Percentiles rank a stretch among this genome's conserved stretches.
Conservation (phyloP, 1,140 invertebrate genomes). For the Meloidogyne exigua region DNA sequence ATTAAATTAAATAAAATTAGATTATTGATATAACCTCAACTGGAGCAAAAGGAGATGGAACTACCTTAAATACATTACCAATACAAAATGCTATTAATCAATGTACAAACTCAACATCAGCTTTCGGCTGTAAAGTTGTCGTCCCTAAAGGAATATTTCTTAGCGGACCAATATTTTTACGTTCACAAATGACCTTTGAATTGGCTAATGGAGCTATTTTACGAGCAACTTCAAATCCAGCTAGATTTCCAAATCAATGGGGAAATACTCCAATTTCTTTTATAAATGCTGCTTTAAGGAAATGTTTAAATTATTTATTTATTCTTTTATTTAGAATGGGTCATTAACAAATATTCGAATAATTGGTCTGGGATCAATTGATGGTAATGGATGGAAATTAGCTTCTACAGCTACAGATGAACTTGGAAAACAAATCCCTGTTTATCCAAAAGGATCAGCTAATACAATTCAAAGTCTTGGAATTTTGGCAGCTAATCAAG, state of each 20-base stretch:
- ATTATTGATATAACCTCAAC: background rate
- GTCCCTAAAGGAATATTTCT: constrained; percentile 6
- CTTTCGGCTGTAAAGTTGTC: background rate
- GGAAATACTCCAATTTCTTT: background rate
- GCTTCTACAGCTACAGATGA: background rate
- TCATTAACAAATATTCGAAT: constrained; percentile 11
- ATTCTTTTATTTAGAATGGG: background rate
- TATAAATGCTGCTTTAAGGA: background rate
- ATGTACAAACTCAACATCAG: background rate
- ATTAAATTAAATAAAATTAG: background rate
- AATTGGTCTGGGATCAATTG: background rate
- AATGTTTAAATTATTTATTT: too few relatives aligned
- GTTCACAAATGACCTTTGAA: constrained; percentile 9
- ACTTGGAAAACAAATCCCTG: constrained; percentile 1
- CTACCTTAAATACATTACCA: background rate
- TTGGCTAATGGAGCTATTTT: constrained; percentile 7
- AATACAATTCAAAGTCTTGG: background rate
- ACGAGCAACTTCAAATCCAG: background rate
- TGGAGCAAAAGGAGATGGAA: constrained; percentile 6
- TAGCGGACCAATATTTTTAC: constrained; percentile 7
- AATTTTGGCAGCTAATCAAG: constrained; percentile 2
- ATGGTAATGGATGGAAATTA: constrained; percentile 11
- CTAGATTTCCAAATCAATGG: background rate
- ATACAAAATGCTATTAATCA: constrained; percentile 1
- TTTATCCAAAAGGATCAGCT: background rate